Evolutionary conservation across 2,797 vertebrate species (phyloP).

Genomic region (Meda fulgida): DNA sequence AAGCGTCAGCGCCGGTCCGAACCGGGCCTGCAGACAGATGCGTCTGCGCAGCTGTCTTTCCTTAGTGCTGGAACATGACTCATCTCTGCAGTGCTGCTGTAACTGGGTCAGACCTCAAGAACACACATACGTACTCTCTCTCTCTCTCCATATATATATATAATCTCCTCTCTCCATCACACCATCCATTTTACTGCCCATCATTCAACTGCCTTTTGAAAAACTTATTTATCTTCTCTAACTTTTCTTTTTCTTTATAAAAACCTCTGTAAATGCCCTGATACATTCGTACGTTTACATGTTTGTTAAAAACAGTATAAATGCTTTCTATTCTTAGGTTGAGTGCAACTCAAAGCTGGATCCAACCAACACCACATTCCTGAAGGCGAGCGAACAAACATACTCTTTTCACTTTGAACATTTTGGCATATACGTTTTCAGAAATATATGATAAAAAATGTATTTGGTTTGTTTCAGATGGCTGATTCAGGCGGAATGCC

Average conservation of each 20-base stretch:
- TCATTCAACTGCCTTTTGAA: background rate
- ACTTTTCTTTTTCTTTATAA: background rate
- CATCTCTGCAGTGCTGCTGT: constrained; percentile 75
- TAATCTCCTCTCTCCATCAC: background rate
- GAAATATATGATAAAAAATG: background rate
- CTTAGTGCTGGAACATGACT: constrained; percentile 67
- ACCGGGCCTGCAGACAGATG: constrained; percentile 19
- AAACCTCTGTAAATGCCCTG: background rate
- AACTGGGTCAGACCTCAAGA: constrained; percentile 68
- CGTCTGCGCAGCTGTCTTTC: constrained; percentile 35
- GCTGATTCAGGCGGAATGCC: constrained; percentile 95
- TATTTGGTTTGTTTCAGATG: constrained; percentile 79
- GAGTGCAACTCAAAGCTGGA: constrained; percentile 99
- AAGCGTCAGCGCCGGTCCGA: constrained; percentile 10
- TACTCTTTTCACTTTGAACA: background rate
- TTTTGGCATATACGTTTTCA: background rate
- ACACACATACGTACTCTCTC: background rate
- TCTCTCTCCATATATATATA: constrained; percentile 17
- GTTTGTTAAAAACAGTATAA: background rate
- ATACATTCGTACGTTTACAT: background rate
- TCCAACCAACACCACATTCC: constrained; percentile 94
- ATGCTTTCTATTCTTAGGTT: constrained; percentile 76
- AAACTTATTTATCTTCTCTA: background rate
- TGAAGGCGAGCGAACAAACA: constrained; percentile 83
- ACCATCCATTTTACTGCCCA: background rate